These are phyloP conservation scores for Centropus bengalensis DNA, from an alignment of 2,113 vertebrate genomes.

Conservation along the genomic window DNA sequence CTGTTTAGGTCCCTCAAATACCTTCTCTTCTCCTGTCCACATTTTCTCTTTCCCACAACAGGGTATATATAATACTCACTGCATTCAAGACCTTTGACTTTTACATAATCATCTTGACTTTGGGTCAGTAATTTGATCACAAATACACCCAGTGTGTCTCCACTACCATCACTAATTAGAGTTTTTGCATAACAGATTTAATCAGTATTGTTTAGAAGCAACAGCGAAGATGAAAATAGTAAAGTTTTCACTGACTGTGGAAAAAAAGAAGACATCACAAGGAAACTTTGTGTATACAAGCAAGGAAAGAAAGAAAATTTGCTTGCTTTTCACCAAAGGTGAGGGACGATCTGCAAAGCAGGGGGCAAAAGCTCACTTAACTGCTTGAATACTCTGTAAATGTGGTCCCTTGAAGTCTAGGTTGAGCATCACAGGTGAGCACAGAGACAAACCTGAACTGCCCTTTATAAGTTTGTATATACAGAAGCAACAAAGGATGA, in stretches of 20 bases:
- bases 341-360: not conserved
- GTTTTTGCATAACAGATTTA: not conserved
- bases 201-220: not conserved
- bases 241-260: not conserved
- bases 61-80: not conserved
- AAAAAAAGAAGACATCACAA: not conserved
- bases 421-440: not conserved
- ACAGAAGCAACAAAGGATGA: not conserved
- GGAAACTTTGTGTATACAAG: not conserved
- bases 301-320: not conserved
- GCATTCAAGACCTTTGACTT: not conserved
- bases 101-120: not conserved
- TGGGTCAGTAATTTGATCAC: not conserved
- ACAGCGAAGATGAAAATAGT: not conserved
- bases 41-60: not conserved
- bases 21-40: not conserved
- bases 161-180: not conserved
- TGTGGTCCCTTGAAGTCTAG: not conserved
- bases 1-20: not conserved
- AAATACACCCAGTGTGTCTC: not conserved
- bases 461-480: accelerated
- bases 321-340: not conserved
- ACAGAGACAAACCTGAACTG: not conserved
- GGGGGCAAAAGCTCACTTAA: not conserved
- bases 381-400: not conserved